Percentiles rank a stretch among this genome's conserved stretches.
Evolutionary conservation across 2,113 vertebrate genomes (phyloP).

Genomic region (Pollachius pollachius): DNA sequence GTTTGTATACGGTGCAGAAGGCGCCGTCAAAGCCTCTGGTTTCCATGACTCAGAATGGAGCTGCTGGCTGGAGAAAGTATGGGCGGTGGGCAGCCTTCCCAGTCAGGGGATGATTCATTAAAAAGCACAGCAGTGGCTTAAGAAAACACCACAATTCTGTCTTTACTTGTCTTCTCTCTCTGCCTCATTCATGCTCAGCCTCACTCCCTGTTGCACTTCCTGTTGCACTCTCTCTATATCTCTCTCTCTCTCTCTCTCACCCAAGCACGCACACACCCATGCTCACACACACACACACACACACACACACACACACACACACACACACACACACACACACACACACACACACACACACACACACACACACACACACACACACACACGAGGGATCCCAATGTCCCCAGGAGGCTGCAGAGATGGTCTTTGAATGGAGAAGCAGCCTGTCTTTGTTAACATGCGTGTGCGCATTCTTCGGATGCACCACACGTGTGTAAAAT

Average conservation of each 20-base stretch:
- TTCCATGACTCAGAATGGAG: no score
- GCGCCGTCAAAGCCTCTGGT: not conserved
- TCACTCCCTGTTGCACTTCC: not conserved
- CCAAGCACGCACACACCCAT: not conserved
- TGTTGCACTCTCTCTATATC: not conserved
- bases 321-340: not conserved
- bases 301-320: not conserved
- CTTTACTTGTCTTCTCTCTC: not conserved
- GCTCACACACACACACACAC: not conserved
- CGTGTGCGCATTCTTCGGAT: not conserved
- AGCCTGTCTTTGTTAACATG: not conserved
- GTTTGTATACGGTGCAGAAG: no score
- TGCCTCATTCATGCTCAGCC: no score
- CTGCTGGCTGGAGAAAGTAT: no score
- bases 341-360: not conserved
- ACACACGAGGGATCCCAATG: not conserved
- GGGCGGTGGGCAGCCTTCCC: no score
- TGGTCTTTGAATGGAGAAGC: not conserved
- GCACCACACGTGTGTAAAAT: no score
- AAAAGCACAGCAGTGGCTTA: no score
- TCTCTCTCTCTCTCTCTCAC: not conserved
- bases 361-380: constrained; percentile 6
- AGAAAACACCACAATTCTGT: not conserved
- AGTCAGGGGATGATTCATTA: no score
- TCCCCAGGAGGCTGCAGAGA: constrained; percentile 1